Evolutionary conservation across 30 jellyfish, hydroid and myxozoan species (phyloP), one percentile per base, ranked within the genome.

Genomic region (Pelagia noctiluca): DNA sequence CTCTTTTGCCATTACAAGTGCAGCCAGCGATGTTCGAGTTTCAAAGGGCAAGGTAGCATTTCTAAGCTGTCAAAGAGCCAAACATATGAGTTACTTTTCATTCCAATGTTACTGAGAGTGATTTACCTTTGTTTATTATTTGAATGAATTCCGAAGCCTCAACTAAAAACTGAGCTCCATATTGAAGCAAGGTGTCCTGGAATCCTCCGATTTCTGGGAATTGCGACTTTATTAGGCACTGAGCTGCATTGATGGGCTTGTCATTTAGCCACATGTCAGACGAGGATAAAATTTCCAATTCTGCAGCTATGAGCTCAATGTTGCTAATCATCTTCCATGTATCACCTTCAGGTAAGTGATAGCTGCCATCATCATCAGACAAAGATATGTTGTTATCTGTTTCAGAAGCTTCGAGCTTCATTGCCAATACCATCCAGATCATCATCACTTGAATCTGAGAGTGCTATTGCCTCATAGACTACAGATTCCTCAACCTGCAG

Each of bases 211-310:
- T 60, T 24, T 26, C 30, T 69, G 64, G 81, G 35, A 69, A 69
- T 34, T 69, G 81, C 35, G 30, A 63, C 0, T 69, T 33, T 25
- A 69, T 63, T 8, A 69, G 81, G 64, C 35, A 34, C 64, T 38
- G 81, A 16, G 81, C 81, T 69, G 71, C 64, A 38, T 69, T 69
- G 71, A 69, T 69, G 63, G 30, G 81, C 28, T 69, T 69, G 28
- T 38, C 81, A 2, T 38, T 69, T 10, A 69, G 63, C 64, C 81
- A 69, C 81, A 69, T 69, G 63, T 69, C 81, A 69, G 30, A 25
- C 2, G 81, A 69, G 18, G 18, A 63, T 16, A 69, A 34, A 33
- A 69, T 69, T n/a, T 38, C n/a, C 77, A 2, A 22, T 13, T 64
- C 77, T 0, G 21, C 25, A 64, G 22, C 24, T 64, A 22, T 64